phyloP scores from a whole-genome alignment of 2,113 vertebrate genomes.

The mouse (Mus musculus) region DNA sequence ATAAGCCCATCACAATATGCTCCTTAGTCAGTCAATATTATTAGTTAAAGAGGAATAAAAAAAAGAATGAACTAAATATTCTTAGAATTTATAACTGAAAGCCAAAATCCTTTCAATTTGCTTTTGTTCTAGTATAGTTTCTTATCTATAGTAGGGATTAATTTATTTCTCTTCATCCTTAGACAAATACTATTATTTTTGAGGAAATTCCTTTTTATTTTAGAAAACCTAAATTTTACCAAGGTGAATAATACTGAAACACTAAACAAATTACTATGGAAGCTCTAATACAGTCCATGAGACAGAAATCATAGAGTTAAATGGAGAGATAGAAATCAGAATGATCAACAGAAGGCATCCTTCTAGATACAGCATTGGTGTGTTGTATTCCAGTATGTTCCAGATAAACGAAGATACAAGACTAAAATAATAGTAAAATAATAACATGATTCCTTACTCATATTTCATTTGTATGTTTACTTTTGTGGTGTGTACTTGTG shows the following conservation, averaged over 20 bases:
- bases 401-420: not conserved
- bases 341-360: not conserved
- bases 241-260: not conserved
- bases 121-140: not conserved
- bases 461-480: not conserved
- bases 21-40: not conserved
- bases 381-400: not conserved
- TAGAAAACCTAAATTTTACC: constrained; percentile 26
- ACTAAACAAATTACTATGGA: not conserved
- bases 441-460: not conserved
- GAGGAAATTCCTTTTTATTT: not conserved
- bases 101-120: not conserved
- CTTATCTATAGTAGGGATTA: not conserved
- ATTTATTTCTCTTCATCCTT: not conserved
- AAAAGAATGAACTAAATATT: not conserved
- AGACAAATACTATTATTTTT: not conserved
- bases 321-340: not conserved
- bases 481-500: not conserved
- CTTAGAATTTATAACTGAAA: constrained; percentile 26
- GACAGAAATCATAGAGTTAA: not conserved
- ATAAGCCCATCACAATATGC: not conserved
- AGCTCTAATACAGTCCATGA: not conserved
- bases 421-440: not conserved
- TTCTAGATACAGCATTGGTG: not conserved
- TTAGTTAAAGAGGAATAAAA: not conserved